Evolutionary conservation across 2,113 vertebrate species (phyloP).

Genomic region (Phaetusa simplex): DNA sequence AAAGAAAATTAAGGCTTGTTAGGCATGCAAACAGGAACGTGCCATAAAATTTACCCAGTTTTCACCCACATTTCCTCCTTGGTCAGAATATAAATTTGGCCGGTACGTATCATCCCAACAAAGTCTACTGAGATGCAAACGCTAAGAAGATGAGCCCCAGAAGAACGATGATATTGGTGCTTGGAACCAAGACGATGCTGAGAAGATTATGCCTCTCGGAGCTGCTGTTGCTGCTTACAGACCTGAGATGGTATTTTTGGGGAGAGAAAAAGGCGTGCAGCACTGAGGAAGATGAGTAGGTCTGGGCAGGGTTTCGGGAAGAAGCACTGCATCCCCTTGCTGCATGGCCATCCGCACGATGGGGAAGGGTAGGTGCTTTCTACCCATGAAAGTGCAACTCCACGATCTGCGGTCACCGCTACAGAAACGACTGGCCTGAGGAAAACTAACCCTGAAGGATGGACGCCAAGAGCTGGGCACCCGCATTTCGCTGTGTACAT

Average conservation of each 20-base stretch:
- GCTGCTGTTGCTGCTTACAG: not conserved
- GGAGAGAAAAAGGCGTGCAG: not conserved
- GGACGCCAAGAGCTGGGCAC: not conserved
- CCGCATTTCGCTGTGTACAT: fast-evolving
- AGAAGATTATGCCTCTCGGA: not conserved
- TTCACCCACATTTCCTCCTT: not conserved
- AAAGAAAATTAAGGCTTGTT: not conserved
- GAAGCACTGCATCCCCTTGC: not conserved
- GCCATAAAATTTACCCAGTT: not conserved
- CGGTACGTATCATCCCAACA: not conserved
- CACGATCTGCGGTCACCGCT: not conserved
- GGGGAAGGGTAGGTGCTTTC: no score
- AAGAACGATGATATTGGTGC: not conserved
- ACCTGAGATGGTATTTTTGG: no score
- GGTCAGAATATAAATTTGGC: not conserved
- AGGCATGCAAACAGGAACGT: not conserved
- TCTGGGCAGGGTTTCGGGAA: not conserved
- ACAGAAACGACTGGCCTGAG: not conserved
- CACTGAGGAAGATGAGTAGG: not conserved
- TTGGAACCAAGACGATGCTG: not conserved
- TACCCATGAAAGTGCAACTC: not conserved
- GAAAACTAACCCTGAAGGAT: not conserved
- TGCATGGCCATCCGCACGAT: fast-evolving
- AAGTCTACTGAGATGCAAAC: not conserved
- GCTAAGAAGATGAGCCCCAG: not conserved